phyloP scores from a whole-genome alignment of 2,113 vertebrate species.

The Picathartes gymnocephalus region DNA sequence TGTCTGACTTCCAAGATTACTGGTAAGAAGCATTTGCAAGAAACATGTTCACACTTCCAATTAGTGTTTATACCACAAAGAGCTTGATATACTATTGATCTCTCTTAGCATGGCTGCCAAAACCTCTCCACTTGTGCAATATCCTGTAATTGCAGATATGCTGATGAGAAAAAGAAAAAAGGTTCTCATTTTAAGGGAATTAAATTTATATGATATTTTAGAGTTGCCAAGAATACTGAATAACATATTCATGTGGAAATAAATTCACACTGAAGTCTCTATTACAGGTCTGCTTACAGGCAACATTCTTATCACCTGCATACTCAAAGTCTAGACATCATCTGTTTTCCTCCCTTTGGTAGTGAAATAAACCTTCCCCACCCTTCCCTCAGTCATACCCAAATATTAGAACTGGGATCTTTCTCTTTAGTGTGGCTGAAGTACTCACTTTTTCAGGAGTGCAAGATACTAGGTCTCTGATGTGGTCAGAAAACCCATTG shows the following conservation, averaged over 20 bases:
- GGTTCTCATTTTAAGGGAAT: background rate
- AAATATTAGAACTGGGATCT: background rate
- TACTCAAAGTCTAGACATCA: background rate
- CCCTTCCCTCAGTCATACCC: background rate
- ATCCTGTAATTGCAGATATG: constrained; percentile 32
- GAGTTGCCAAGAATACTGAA: background rate
- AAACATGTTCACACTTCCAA: constrained; percentile 14
- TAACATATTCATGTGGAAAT: background rate
- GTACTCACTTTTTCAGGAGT: background rate
- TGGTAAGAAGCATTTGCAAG: constrained; percentile 38
- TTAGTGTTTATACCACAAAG: constrained; percentile 38
- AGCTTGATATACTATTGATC: constrained; percentile 46
- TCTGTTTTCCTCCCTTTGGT: background rate
- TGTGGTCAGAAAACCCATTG: background rate
- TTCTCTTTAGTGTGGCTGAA: background rate
- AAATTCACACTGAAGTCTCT: background rate
- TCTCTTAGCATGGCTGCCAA: constrained; percentile 33
- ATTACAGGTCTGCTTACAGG: background rate
- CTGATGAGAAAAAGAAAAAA: background rate
- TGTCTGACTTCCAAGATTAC: constrained; percentile 15
- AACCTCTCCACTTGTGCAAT: constrained; percentile 27
- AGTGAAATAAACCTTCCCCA: background rate
- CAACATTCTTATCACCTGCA: background rate
- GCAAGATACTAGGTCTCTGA: background rate
- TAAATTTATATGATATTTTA: constrained; percentile 10